Base-by-base conservation (phyloP, 2,113 vertebrate species). In the Girardinichthys multiradiatus region DNA sequence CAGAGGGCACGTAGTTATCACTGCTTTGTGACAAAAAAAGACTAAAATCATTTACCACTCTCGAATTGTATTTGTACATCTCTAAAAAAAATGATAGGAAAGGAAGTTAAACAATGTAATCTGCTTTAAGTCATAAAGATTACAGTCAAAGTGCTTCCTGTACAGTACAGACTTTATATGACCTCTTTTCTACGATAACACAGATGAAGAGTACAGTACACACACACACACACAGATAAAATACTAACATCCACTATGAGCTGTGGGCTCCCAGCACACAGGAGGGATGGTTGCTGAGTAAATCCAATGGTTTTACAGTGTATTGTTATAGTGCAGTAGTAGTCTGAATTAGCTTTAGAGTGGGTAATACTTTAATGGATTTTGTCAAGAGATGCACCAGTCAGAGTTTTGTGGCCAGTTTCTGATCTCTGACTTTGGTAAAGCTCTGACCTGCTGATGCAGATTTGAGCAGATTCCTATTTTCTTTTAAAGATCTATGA, bases 121-220 rank as follows among this genome's bases (percentile, higher is more conserved):
- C 65, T 63, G 31, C 74, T 77, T 77, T 61, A 76, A 33, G 37
- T 89, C 87, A 82, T 79, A 88, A 91, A 86, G 72, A 81, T 86
- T 82, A 84, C 72, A 87, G 81, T 79, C 85, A 92, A 92, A 92
- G 92, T 93, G 91, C 91, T 93, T 87, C 70, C 84, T 90, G 82
- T 88, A 91, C 88, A 89, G 88, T 91, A 89, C 84, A 85, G 87
- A 90, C 88, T 84, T 86, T 33, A 80, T 89, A 88, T 91, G 87
- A 88, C 89, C 88, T 89, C 85, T 74, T 82, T 66, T 64, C 33
- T 79, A 62, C 28, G 27, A 79, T 27, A 45, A 68, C 78, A 68
- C 54, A 71, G 80, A 77, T 60, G 2, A 80, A 80, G 78, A 87
- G 58, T 54, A 85, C 74, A 60, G 51, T 48, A n/a, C n/a, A n/a